phyloP scores from a whole-genome alignment of 2,797 vertebrate genomes.

The Rallus crepitans region DNA sequence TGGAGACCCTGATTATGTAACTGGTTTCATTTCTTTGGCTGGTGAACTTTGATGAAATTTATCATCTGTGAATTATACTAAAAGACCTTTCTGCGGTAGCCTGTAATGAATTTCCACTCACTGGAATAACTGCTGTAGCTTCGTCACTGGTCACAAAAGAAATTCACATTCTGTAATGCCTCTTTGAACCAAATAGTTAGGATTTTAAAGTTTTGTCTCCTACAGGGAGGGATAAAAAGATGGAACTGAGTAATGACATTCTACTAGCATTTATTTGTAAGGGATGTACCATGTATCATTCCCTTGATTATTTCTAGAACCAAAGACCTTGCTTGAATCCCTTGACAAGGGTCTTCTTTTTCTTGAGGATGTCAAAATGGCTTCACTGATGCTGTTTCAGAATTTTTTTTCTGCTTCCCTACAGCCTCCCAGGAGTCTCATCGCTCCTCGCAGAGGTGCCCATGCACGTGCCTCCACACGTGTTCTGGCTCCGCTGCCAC shows the following conservation, averaged over 20 bases:
- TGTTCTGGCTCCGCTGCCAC: not conserved
- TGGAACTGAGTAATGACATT: not conserved
- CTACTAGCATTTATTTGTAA: not conserved
- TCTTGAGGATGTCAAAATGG: not conserved
- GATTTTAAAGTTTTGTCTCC: not conserved
- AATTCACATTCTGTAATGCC: not conserved
- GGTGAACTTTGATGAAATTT: not conserved
- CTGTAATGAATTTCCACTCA: not conserved
- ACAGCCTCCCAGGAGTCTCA: not conserved
- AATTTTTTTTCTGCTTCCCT: not conserved
- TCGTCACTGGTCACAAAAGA: not conserved
- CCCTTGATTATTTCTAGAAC: not conserved
- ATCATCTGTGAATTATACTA: not conserved
- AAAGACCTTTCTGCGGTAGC: not conserved
- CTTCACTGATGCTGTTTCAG: not conserved
- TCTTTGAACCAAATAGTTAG: not conserved
- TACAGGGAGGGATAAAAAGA: not conserved
- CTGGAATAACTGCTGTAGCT: not conserved
- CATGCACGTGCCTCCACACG: fast-evolving
- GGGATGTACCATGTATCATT: not conserved
- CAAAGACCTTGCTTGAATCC: not conserved
- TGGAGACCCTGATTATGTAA: not conserved
- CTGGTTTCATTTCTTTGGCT: not conserved
- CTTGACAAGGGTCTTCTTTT: not conserved
- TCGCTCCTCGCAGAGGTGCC: not conserved